Base-by-base conservation (phyloP, 1,140 invertebrate species). In the Druon quercuslanigerum region DNA sequence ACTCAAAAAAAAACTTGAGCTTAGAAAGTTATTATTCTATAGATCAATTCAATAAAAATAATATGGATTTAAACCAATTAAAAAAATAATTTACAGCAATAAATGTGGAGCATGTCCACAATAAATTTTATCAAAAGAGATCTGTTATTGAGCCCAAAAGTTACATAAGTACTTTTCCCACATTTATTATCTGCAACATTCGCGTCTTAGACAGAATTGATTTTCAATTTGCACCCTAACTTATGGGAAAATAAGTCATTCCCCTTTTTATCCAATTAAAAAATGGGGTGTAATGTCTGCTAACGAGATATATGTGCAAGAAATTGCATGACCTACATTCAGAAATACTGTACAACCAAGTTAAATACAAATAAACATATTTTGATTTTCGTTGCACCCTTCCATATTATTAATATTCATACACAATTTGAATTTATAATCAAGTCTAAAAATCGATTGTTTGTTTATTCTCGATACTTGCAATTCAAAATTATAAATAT, bases 191-290 rank as follows among this genome's bases (percentile, higher is more conserved):
- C 1, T 46, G 8, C 40, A 8, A 46, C 7, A 7, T 46, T 9
- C 7, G 40, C 40, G 40, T 46, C 40, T 46, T 46, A 46, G 17
- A 56, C n/a, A 56, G 17, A 56, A 56, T 57, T 20, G 20, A 57
- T 8, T 57, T 57, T 25, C 13, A 13, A 57, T 25, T 20, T 17
- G 19, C 19, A 9, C 56, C 56, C 19, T 20, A 56, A 7, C 3
- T 40, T 5, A 40, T 16, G 33, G 19, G 16, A 66, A 66, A 66
- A 7, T 16, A 66, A 25, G 60, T 40, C 60, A 66, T 66, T 66
- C 25, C 60, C 60, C 60, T 66, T 66, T 66, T 66, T n/a, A 66
- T 66, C 60, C 14, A 40, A 66, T 66, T 66, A 66, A 66, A 46
- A 66, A 66, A 66, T 66, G 12, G 25, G 25, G 60, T 40, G 25